phyloP scores from a whole-genome alignment of 2,113 vertebrate genomes.

The Haliaeetus leucogaster region DNA sequence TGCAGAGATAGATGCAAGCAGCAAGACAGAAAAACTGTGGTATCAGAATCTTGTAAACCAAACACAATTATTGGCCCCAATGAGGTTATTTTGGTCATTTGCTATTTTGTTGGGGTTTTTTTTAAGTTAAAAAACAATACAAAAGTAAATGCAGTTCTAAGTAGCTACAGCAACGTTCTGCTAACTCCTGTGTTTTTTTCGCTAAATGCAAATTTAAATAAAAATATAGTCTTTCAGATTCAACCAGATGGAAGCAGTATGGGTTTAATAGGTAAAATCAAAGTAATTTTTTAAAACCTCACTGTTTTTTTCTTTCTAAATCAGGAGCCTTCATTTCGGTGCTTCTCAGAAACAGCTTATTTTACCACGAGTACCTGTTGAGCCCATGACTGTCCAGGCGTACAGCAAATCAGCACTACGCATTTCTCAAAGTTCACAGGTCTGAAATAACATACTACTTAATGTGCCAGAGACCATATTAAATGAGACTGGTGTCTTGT shows the following conservation, averaged over 20 bases:
- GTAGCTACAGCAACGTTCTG: background rate
- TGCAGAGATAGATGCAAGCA: background rate
- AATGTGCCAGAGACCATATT: background rate
- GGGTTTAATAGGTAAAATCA: background rate
- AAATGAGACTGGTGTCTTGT: background rate
- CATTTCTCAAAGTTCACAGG: conserved; percentile 71
- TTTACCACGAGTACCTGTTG: conserved; percentile 52
- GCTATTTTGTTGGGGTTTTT: background rate
- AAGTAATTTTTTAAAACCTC: background rate
- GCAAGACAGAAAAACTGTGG: background rate
- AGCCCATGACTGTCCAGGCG: background rate
- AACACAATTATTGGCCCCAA: background rate
- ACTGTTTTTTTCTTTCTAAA: background rate
- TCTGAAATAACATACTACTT: conserved; percentile 7
- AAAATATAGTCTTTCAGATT: background rate
- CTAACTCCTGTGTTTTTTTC: background rate
- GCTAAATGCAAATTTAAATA: background rate
- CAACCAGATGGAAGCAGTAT: background rate
- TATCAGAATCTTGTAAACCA: background rate
- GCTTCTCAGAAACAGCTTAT: conserved; percentile 56
- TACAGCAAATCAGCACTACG: background rate
- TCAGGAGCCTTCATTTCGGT: conserved; percentile 71
- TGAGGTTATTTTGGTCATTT: background rate
- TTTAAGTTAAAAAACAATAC: background rate
- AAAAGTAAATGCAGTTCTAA: background rate